phyloP scores from a whole-genome alignment of 2,888 invertebrate species.

The Watsonalla binaria region DNA sequence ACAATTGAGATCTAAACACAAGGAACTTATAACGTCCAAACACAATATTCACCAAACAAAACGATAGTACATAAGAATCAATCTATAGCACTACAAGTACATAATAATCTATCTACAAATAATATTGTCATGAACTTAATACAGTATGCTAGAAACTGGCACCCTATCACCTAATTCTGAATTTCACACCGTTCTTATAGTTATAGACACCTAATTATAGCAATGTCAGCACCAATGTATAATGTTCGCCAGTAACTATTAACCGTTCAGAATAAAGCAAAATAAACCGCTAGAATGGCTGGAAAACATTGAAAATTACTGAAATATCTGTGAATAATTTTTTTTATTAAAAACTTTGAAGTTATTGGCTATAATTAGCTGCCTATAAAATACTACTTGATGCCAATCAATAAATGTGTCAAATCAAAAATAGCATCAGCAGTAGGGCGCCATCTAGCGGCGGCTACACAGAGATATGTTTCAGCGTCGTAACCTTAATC shows the following conservation, averaged over 20 bases:
- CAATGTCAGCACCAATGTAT: neutral
- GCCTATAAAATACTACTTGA: too few relatives aligned
- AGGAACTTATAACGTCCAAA: conserved; percentile 53
- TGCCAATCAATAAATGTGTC: too few relatives aligned
- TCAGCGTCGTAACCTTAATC: conserved; percentile 31
- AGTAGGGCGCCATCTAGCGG: conserved; percentile 16
- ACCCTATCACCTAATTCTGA: conserved; percentile 3
- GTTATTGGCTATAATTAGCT: neutral
- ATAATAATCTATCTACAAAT: conserved; percentile 42
- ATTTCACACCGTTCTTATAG: neutral
- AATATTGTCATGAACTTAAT: conserved; percentile 63
- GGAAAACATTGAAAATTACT: neutral
- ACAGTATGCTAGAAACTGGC: conserved; percentile 34
- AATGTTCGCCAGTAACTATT: neutral
- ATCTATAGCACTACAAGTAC: conserved; percentile 19
- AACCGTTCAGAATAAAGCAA: neutral
- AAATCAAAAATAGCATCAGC: too few relatives aligned
- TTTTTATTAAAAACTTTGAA: neutral
- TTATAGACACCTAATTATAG: neutral
- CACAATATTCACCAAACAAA: conserved; percentile 36
- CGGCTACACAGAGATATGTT: conserved; percentile 43
- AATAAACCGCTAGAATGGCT: conserved; percentile 8
- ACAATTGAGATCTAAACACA: conserved; percentile 62
- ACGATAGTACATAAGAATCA: conserved; percentile 20
- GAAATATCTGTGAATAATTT: too few relatives aligned